These are phyloP conservation scores for Pegea sp. DNA, from an alignment of 23 tunicate species.

Conservation along the genomic window DNA sequence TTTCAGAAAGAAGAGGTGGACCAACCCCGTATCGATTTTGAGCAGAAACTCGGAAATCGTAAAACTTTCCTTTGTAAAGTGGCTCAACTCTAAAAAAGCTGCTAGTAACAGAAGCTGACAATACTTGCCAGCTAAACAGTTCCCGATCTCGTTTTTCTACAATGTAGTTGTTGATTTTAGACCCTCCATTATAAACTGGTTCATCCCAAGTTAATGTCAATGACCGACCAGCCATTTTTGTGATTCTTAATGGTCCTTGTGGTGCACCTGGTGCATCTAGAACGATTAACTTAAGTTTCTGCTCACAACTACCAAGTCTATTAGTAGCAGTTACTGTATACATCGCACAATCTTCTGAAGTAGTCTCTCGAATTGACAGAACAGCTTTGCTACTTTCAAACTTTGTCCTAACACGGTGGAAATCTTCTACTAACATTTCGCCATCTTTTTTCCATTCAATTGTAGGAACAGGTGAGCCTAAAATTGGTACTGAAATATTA, in stretches of 20 bases:
- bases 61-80: constrained; percentile 63
- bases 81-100: constrained; percentile 43
- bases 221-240: constrained; percentile 39
- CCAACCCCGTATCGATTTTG: constrained; percentile 91
- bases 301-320: constrained; percentile 41
- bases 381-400: constrained; percentile 4
- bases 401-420: constrained; percentile 33
- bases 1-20: constrained; percentile 50
- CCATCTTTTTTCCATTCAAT: constrained; percentile 48
- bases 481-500: constrained; percentile 22
- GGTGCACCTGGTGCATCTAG: constrained; percentile 74
- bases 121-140: constrained; percentile 52
- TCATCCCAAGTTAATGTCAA: constrained; percentile 60
- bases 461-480: constrained; percentile 57
- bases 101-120: constrained; percentile 67
- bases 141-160: constrained; percentile 86
- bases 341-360: constrained; percentile 54
- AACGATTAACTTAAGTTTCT: constrained; percentile 43
- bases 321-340: constrained; percentile 48
- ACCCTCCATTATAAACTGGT: constrained; percentile 82
- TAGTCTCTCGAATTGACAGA: constrained; percentile 46
- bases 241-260: constrained; percentile 40
- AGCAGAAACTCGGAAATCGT: constrained; percentile 68
- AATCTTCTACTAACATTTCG: constrained; percentile 36
- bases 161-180: constrained; percentile 76